A percentile compares a stretch with the other conserved stretches of the same genome.
Evolutionary conservation across 2,113 vertebrate genomes (phyloP).

Genomic region (Rhinichthys klamathensis): DNA sequence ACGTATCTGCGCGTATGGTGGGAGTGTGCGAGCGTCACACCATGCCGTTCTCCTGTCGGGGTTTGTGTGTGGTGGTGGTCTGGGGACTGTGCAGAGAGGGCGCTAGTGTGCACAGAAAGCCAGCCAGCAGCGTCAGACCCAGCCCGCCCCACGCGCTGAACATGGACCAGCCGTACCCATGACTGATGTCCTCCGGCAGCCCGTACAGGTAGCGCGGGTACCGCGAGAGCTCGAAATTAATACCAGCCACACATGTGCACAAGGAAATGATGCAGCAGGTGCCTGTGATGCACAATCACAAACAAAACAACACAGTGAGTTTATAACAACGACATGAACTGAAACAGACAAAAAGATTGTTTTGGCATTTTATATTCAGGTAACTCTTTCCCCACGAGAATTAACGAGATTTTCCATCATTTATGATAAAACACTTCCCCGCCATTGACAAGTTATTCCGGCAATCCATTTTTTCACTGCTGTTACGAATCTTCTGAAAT

Average conservation of each 20-base stretch:
- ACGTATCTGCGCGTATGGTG: neutral
- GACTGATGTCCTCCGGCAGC: slow-evolving; percentile 96
- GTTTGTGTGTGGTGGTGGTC: slow-evolving; percentile 86
- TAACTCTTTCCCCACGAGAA: too few species aligned
- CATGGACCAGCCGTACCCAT: slow-evolving; percentile 99
- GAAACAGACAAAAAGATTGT: neutral
- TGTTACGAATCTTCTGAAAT: too few species aligned
- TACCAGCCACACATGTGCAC: slow-evolving; percentile 97
- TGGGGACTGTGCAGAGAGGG: slow-evolving; percentile 95
- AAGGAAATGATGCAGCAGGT: slow-evolving; percentile 99
- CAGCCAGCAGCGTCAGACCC: slow-evolving; percentile 95
- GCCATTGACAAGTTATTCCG: too few species aligned
- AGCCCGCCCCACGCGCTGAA: slow-evolving; percentile 98
- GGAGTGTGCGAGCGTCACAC: slow-evolving; percentile 67
- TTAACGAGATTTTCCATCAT: too few species aligned
- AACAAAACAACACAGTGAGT: neutral
- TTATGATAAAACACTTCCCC: too few species aligned
- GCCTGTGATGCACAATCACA: slow-evolving; percentile 71
- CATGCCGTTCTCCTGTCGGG: slow-evolving; percentile 92
- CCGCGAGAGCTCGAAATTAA: slow-evolving; percentile 98
- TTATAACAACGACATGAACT: neutral
- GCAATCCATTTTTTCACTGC: too few species aligned
- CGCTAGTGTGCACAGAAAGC: slow-evolving; percentile 98
- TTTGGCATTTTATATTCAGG: too few species aligned
- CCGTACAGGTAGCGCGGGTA: slow-evolving; percentile 96